Evolutionary conservation across 2,888 invertebrate species (phyloP), one percentile per base, ranked within the genome.

Genomic region (Heliconius cydno): DNA sequence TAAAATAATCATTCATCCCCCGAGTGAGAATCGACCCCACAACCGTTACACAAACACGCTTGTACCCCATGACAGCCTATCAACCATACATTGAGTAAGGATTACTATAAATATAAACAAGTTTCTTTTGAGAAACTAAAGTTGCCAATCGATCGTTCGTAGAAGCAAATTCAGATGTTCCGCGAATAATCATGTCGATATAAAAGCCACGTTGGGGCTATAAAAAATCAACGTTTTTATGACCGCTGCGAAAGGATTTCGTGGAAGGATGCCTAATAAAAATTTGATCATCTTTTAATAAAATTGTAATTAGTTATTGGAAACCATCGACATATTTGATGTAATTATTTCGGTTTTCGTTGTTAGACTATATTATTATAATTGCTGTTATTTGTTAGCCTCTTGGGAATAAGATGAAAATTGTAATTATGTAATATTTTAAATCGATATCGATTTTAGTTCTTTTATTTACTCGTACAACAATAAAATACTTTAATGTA

Each of bases 121-220:
- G 52, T 60, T 76, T 46, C 76, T 65, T 38, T 75, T 65, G 38
- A 38, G 65, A 25, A 75, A 60, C 60, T 52, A 52, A 57, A 34
- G 38, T 79, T 71, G 65, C 74, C 71, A 74, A 74, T 52, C 66
- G 66, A 73, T 75, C 67, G 70, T 80, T 78, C 81, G 81, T 81
- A 75, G 83, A 81, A 82, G 74, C 77, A 77, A 83, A 85, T 80
- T 84, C 80, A 79, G 83, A 84, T 86, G 81, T 85, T 86, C 85
- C 79, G 81, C 83, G 85, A 86, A 86, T 84, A 82, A 84, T 84
- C 81, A 82, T 80, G 82, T 80, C 79, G 83, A 84, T 84, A 84
- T 85, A 81, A 84, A 81, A 80, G 80, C 84, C 80, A 82, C 79
- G 79, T 79, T 77, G 71, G 7, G 52, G 68, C 52, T 79, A 73